Evolutionary conservation across 2,113 vertebrate genomes (phyloP), one percentile per base, ranked within the genome.

Genomic region (Hemiscyllium ocellatum): DNA sequence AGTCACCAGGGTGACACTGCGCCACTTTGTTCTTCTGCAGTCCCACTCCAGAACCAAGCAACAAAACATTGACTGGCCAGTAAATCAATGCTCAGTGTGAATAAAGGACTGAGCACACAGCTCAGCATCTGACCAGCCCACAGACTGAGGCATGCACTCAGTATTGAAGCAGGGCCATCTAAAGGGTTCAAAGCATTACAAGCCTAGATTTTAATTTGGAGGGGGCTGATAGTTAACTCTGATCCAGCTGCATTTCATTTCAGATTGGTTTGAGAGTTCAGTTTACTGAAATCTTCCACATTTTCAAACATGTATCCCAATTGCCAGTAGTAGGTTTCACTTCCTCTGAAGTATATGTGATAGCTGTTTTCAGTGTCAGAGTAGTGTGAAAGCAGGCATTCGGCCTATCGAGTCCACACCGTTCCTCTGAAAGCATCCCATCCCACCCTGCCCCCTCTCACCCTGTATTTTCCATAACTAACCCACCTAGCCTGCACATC

Each of bases 61-160:
- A 95, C 69, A 95, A 95, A 95, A 50, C 42, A 95, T 95, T 52
- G 13, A 76, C 47, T 50, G 69, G 42, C 69, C 69, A 95, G 4
- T 33, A 90, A 65, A 61, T 90, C 52, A 90, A 52, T 65, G 87
- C 87, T 29, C 69, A 52, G 69, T 17, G 12, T 52, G 24, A 76
- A 50, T 50, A 76, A 95, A 95, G 94, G 47, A 95, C 69, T 83
- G 19, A 70, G 29, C 94, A 76, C 47, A 52, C n/a, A 72, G 69
- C 66, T 47, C 50, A 72, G 94, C 24, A 95, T 95, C 94, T 95
- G 94, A 95, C 12, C 94, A 47, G 69, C 94, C 94, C 94, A 95
- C 94, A 26, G 69, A 29, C 22, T 47, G 33, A 95, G 5, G 94
- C 68, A 95, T 47, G 69, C 94, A 50, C 66, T 70, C 37, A 70